These are phyloP conservation scores for Australoheros scitulus DNA, from an alignment of 2,113 vertebrate species.

Conservation along the genomic window DNA sequence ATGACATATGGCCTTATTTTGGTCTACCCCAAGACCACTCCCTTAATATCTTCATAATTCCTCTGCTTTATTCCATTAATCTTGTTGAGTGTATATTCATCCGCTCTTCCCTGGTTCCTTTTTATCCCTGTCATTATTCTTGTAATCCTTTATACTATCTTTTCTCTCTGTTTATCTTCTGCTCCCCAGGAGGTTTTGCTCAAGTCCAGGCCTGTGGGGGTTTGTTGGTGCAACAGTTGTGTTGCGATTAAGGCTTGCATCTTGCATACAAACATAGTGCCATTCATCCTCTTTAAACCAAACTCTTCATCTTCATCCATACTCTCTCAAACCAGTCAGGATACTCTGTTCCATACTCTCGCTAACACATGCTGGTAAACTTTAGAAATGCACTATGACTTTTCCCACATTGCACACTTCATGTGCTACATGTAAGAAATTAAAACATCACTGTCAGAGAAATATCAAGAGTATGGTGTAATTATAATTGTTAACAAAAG, in stretches of 20 bases:
- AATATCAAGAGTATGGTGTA: too few species aligned
- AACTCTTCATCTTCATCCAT: too few species aligned
- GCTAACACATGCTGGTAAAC: too few species aligned
- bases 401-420: too few species aligned
- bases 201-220: conserved; percentile 34
- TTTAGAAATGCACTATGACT: too few species aligned
- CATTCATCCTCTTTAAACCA: too few species aligned
- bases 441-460: too few species aligned
- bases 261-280: not conserved
- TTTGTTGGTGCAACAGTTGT: not conserved
- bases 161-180: not conserved
- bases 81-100: not conserved
- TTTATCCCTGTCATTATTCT: not conserved
- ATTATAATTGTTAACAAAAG: too few species aligned
- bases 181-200: not conserved
- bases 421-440: too few species aligned
- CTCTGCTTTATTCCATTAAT: conserved; percentile 22
- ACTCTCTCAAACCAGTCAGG: too few species aligned
- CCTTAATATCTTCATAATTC: conserved; percentile 14
- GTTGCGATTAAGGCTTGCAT: too few species aligned
- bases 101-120: not conserved
- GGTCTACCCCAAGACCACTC: conserved; percentile 25
- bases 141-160: not conserved
- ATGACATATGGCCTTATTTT: conserved; percentile 16
- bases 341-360: too few species aligned